Evolutionary conservation across 2,113 vertebrate genomes (phyloP).

Genomic region (Antechinus stuartii): DNA sequence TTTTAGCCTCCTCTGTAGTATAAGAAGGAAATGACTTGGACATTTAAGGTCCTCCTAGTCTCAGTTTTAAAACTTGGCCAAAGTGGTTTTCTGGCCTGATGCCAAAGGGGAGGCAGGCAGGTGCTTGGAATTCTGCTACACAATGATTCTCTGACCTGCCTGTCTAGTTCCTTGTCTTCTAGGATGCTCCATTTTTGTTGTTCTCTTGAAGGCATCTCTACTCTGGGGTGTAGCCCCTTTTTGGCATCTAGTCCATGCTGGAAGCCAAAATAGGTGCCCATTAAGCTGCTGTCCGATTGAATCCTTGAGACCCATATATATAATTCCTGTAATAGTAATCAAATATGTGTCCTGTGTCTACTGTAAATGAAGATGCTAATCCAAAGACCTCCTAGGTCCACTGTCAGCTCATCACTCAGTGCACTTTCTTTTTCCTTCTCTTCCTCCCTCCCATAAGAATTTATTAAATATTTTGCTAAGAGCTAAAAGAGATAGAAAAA

Average conservation of each 20-base stretch:
- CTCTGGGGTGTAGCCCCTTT: not conserved
- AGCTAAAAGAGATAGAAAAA: not conserved
- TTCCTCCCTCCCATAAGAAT: not conserved
- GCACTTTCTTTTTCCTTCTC: not conserved
- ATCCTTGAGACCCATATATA: not conserved
- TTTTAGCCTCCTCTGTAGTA: slow-evolving; percentile 42
- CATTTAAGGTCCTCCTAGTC: slow-evolving; percentile 38
- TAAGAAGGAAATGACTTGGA: slow-evolving; percentile 57
- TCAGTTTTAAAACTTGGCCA: slow-evolving; percentile 43
- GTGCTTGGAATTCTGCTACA: not conserved
- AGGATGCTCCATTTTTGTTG: not conserved
- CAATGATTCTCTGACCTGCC: not conserved
- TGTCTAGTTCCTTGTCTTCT: not conserved
- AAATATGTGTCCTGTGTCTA: not conserved
- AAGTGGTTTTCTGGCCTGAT: slow-evolving; percentile 30
- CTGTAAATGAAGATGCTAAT: not conserved
- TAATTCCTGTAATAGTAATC: not conserved
- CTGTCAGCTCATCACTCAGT: not conserved
- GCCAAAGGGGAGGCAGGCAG: not conserved
- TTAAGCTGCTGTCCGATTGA: not conserved
- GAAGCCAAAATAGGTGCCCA: not conserved
- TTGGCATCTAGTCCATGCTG: not conserved
- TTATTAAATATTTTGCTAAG: not conserved
- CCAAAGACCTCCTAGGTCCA: not conserved
- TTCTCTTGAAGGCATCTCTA: not conserved